Evolutionary conservation across 2,797 vertebrate genomes (phyloP), one percentile per base, ranked within the genome.

Genomic region (Garrulus glandarius): DNA sequence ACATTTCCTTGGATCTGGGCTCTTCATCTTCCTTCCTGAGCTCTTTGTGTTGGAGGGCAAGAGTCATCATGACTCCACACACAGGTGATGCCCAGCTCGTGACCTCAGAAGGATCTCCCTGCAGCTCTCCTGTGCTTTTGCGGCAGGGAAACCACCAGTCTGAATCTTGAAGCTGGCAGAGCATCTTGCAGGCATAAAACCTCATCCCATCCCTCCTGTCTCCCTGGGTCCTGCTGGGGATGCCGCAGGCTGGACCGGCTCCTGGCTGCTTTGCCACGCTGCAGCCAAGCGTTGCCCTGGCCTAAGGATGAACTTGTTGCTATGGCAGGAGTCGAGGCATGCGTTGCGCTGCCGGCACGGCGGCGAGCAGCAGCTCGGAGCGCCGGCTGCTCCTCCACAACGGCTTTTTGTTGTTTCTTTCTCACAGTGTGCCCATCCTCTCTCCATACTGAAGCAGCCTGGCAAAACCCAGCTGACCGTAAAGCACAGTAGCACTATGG

Each of bases 261-360:
- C 84, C 91, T 32, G 76, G 74, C 30, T 0, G 0, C 83, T 64
- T 50, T 39, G 56, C 56, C 84, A 27, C 2, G 0, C 39, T 19
- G 47, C 57, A 24, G 55, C 63, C 88, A 30, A 53, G 39, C 3
- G 0, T 11, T 20, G 53, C 19, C 11, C 79, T 92, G 96, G 95
- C 95, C 93, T 27, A 32, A 26, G 71, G 94, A 95, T 96, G 96
- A 96, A 96, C 96, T 93, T 94, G 97, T 96, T 96, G 96, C 96
- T 91, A 97, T 95, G 95, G 96, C 72, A 96, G 94, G 94, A 89
- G 78, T 9, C 9, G 10, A 89, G 65, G 94, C 76, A 94, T 6
- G 83, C 10, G 0, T 7, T 13, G 36, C 1, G 0, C 64, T n/a
- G 82, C 80, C 14, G 32, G 64, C 52, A 74, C 1, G 20, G 85